Evolutionary conservation across 2,113 vertebrate genomes (phyloP), one percentile per base, ranked within the genome.

Genomic region (Gobius niger): DNA sequence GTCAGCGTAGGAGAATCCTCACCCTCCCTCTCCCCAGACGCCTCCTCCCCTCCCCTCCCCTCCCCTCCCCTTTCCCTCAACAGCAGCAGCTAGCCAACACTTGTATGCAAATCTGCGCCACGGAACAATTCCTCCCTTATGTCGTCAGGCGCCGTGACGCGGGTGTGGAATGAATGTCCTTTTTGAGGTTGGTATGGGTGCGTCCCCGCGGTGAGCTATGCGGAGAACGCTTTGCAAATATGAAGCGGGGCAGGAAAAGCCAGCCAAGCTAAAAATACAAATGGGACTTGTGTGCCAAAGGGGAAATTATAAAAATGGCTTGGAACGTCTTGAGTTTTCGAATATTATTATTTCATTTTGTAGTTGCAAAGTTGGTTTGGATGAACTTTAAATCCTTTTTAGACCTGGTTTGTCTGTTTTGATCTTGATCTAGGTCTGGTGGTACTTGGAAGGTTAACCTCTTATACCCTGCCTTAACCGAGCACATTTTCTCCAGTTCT

Each of bases 1-100:
- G 65, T 90, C 90, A 88, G 72, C 77, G 12, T 44, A 84, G 88
- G 86, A 90, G 85, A 89, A 90, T 89, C 85, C 90, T 77, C 8
- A 9, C 71, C 67, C 57, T 49, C 67, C 63, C 76, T 11, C 65
- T 73, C 60, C 60, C 67, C 10, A 19, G 42, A 11, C 46, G 9
- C 64, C 65, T 49, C 54, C n/a, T n/a, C n/a, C n/a, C 85, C 90
- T 77, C 8, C 10, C 71, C 67, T 57, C 49, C 67, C 63, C 75
- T 11, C 65, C 73, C 60, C 60, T 65, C 10, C 46, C 8, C 64
- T 63, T 49, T 51, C 51, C 65, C 6, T 8, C 73, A 66, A 41
- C 51, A 50, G 9, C 49, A 50, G 67, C 72, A 70, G 42, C 42
- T 34, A 34, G 24, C 24, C 24, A 34, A 34, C 68, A 63, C 77